These are phyloP conservation scores for Sebastolobus alascanus DNA, from an alignment of 2,797 vertebrate genomes.

Conservation along the genomic window DNA sequence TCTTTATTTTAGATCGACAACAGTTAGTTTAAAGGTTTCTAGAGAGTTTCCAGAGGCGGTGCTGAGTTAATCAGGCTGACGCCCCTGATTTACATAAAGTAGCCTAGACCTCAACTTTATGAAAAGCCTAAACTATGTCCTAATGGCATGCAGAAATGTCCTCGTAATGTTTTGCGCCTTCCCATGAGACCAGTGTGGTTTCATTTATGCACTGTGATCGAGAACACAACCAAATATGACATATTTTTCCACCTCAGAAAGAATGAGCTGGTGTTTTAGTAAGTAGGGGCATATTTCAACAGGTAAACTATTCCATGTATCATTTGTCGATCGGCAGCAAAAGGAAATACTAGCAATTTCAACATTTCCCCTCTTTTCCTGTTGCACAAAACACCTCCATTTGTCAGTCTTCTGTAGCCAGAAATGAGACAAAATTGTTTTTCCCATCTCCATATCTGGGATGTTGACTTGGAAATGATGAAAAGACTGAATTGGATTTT, in stretches of 20 bases:
- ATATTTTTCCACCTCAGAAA: neutral
- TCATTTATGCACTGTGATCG: neutral
- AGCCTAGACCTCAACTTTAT: no score
- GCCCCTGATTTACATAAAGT: no score
- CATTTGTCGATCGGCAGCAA: conserved; percentile 5
- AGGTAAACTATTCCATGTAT: neutral
- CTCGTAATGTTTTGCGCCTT: no score
- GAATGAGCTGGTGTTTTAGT: neutral
- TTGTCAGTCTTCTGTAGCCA: conserved; percentile 1
- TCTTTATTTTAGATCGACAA: no score
- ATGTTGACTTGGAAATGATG: neutral
- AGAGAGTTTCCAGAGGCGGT: no score
- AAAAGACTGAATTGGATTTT: neutral
- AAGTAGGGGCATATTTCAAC: neutral
- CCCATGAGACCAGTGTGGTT: neutral
- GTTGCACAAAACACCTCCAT: neutral
- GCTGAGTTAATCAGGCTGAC: no score
- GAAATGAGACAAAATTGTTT: neutral
- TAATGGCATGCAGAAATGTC: no score
- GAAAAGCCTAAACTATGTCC: no score
- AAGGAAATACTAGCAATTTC: conserved; percentile 7
- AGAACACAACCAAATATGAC: neutral
- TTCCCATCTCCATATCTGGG: neutral
- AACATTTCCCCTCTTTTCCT: neutral
- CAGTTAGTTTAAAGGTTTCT: no score